Evolutionary conservation across 2,113 vertebrate species (phyloP).

Genomic region (Cricetomys ansorgei): DNA sequence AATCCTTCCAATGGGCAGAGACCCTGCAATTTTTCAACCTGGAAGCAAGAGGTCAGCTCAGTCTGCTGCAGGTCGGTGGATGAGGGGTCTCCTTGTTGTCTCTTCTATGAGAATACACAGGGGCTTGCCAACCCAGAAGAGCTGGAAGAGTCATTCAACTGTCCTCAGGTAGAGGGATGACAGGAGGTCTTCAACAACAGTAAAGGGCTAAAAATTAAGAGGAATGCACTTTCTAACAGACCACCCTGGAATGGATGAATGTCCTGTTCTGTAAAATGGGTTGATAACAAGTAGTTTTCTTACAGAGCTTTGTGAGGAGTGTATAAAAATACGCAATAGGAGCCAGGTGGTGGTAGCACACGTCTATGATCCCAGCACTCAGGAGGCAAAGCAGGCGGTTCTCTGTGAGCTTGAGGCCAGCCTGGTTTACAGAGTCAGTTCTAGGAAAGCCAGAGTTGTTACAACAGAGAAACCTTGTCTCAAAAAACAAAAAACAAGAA

Average conservation of each 20-base stretch:
- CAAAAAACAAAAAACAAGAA: too few species aligned
- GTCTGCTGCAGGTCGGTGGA: neutral
- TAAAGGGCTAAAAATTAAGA: neutral
- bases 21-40: neutral
- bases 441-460: too few species aligned
- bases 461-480: too few species aligned
- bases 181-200: neutral
- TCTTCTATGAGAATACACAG: neutral
- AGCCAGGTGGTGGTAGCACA: too few species aligned
- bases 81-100: neutral
- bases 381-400: too few species aligned
- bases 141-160: neutral
- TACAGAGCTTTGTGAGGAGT: neutral
- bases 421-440: too few species aligned
- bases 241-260: neutral
- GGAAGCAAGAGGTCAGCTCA: neutral
- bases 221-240: neutral
- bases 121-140: neutral
- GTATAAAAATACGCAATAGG: neutral
- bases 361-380: too few species aligned
- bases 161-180: neutral
- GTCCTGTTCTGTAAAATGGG: neutral
- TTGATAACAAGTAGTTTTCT: neutral
- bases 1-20: neutral
- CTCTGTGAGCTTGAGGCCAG: too few species aligned